Percentiles rank a stretch among this genome's conserved stretches.
phyloP scores from a whole-genome alignment of 92 coral and sea anemone genomes.

The Zoanthus sansibaricus region DNA sequence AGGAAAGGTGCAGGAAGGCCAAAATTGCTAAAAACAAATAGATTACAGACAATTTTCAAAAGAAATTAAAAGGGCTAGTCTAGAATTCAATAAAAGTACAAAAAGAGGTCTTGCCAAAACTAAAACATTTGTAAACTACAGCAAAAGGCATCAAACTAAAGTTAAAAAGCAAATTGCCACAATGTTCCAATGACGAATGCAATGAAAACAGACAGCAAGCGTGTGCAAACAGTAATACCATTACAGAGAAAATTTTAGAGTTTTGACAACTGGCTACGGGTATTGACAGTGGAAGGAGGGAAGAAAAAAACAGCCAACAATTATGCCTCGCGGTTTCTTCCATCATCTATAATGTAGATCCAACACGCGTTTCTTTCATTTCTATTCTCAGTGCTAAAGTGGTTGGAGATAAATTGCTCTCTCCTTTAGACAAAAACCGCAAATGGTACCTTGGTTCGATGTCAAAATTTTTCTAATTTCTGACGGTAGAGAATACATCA shows the following conservation, averaged over 20 bases:
- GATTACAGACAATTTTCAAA: no score
- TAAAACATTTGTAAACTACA: no score
- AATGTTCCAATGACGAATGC: not conserved
- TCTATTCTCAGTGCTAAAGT: constrained; percentile 26
- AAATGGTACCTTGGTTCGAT: constrained; percentile 58
- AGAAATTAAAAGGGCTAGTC: no score
- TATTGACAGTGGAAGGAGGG: constrained; percentile 11
- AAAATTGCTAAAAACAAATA: no score
- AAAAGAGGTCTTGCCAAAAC: no score
- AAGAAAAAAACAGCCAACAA: constrained; percentile 24
- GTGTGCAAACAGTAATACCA: constrained; percentile 13
- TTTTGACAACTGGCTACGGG: constrained; percentile 52
- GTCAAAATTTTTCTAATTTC: no score
- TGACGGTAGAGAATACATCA: no score
- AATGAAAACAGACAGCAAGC: not conserved
- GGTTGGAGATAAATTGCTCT: constrained; percentile 55
- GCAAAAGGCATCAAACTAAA: no score
- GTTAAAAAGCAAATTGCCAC: no score
- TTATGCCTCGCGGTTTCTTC: constrained; percentile 44
- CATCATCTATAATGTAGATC: constrained; percentile 45
- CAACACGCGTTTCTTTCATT: not conserved
- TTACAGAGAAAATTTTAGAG: constrained; percentile 20
- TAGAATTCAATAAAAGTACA: no score
- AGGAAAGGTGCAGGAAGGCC: no score
- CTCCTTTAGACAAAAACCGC: constrained; percentile 29